These are phyloP conservation scores for Lemur catta DNA, from an alignment of 2,797 vertebrate genomes.

Conservation along the genomic window DNA sequence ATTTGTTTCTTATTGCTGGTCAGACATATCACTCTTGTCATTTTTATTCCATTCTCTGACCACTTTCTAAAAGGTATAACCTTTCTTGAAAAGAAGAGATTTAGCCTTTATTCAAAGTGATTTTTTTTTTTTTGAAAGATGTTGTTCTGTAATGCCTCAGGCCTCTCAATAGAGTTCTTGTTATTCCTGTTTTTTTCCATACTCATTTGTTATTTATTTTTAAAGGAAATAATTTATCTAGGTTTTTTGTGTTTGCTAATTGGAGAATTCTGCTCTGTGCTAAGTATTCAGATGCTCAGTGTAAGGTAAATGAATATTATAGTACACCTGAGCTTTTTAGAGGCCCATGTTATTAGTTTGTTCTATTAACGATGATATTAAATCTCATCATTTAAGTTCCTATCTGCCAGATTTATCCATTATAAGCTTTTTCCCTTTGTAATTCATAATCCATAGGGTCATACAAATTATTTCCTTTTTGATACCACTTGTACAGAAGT, in stretches of 20 bases:
- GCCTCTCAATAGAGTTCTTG: background rate
- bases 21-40: background rate
- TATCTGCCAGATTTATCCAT: background rate
- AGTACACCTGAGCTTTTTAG: background rate
- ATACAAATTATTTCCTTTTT: background rate
- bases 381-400: constrained; percentile 18
- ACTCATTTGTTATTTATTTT: background rate
- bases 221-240: background rate
- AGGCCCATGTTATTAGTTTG: background rate
- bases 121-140: background rate
- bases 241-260: background rate
- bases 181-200: background rate
- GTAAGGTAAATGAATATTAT: background rate
- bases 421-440: background rate
- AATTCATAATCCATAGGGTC: background rate
- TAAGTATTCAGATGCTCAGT: background rate
- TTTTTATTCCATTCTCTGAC: constrained; percentile 33
- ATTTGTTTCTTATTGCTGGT: background rate
- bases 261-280: background rate
- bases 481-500: background rate
- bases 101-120: background rate
- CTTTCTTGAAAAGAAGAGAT: background rate
- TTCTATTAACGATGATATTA: background rate
- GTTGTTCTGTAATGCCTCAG: background rate
- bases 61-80: background rate